Percentiles rank a stretch among this genome's conserved stretches.
These are phyloP conservation scores for Cotesia typhae DNA, from an alignment of 1,140 invertebrate species.

Conservation along the genomic window DNA sequence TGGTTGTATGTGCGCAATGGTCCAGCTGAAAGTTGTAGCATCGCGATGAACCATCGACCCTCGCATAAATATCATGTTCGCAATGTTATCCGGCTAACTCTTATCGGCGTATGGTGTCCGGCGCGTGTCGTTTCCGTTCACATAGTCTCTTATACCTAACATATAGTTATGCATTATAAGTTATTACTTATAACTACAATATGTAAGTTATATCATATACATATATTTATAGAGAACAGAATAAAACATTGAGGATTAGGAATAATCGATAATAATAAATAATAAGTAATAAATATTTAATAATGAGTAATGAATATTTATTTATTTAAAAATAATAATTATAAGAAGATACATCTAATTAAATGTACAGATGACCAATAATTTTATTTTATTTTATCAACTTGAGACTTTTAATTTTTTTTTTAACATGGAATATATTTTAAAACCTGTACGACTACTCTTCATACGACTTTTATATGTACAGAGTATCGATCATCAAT, in stretches of 20 bases:
- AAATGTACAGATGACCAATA: background rate
- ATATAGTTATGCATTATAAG: background rate
- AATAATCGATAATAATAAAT: no score
- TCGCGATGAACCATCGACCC: slow-evolving; percentile 27
- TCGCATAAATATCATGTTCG: slow-evolving; percentile 31
- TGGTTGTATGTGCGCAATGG: background rate
- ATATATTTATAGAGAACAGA: background rate
- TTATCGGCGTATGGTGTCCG: slow-evolving; percentile 25
- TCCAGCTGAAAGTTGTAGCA: slow-evolving; percentile 13
- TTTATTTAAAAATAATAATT: no score
- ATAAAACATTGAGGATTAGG: no score
- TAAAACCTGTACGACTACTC: slow-evolving; percentile 7
- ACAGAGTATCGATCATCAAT: slow-evolving; percentile 7
- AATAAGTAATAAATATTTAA: no score
- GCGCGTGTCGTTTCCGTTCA: slow-evolving; percentile 31
- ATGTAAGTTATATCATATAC: background rate
- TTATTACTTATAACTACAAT: background rate
- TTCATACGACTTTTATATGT: slow-evolving; percentile 3
- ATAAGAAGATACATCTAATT: no score
- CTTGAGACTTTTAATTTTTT: background rate
- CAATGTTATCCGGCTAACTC: slow-evolving; percentile 23
- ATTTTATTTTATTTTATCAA: background rate
- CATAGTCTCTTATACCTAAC: background rate
- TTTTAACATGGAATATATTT: background rate
- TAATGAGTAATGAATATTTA: no score